Percentiles rank a stretch among this genome's conserved stretches.
Evolutionary conservation across 2,888 invertebrate genomes (phyloP).

Genomic region (Phasia obesa): DNA sequence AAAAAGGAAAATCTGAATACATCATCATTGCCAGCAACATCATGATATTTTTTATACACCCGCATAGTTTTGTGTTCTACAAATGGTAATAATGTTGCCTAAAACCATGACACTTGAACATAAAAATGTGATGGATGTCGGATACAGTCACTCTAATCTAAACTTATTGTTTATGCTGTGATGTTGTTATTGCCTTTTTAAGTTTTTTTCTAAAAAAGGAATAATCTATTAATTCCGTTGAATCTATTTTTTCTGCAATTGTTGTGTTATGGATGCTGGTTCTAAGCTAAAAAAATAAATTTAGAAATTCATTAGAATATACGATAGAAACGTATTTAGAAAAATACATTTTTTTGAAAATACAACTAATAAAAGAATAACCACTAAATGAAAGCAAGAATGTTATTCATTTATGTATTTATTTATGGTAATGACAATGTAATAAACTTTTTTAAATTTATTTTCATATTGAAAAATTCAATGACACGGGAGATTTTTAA

Average conservation of each 20-base stretch:
- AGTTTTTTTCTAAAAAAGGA: constrained; percentile 5
- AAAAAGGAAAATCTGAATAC: constrained; percentile 20
- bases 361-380: no score
- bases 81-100: constrained; percentile 57
- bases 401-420: no score
- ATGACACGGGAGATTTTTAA: no score
- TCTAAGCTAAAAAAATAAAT: constrained; percentile 15
- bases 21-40: constrained; percentile 45
- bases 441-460: no score
- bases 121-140: constrained; percentile 60
- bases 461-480: no score
- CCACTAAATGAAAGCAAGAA: no score
- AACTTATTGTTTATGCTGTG: constrained; percentile 5
- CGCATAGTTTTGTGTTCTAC: constrained; percentile 29
- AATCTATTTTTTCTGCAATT: not conserved
- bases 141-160: constrained; percentile 39
- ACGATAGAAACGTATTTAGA: no score
- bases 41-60: not conserved
- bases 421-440: no score
- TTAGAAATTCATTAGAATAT: constrained; percentile 1
- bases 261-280: not conserved
- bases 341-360: no score
- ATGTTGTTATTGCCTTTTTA: not conserved
- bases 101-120: constrained; percentile 58
- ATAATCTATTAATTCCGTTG: constrained; percentile 27